These are phyloP conservation scores for Fundulus diaphanus DNA, from an alignment of 2,797 vertebrate species.

Conservation along the genomic window DNA sequence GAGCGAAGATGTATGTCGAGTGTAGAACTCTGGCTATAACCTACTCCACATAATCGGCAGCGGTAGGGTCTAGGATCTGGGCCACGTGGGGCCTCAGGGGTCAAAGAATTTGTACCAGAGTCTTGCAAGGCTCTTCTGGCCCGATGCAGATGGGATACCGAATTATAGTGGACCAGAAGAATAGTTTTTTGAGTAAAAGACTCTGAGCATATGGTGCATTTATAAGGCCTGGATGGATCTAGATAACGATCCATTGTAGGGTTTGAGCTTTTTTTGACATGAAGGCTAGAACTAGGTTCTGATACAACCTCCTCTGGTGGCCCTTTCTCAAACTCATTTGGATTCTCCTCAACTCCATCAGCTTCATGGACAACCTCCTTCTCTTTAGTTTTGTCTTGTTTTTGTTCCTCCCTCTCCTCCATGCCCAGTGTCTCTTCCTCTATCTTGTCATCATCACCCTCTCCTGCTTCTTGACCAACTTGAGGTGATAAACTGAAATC, in stretches of 20 bases:
- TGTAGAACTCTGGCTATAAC: constrained; percentile 98
- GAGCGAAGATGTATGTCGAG: constrained; percentile 99
- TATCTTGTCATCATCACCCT: constrained; percentile 71
- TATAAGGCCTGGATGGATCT: constrained; percentile 96
- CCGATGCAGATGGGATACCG: constrained; percentile 97
- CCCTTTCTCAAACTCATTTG: constrained; percentile 87
- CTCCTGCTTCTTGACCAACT: constrained; percentile 74
- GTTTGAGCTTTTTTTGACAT: constrained; percentile 91
- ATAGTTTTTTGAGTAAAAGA: constrained; percentile 99
- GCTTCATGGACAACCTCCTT: constrained; percentile 70
- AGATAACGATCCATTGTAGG: constrained; percentile 98
- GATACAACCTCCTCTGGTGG: constrained; percentile 87
- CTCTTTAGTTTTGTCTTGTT: constrained; percentile 87
- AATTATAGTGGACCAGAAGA: constrained; percentile 98
- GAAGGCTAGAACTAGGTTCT: constrained; percentile 86
- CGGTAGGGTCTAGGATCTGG: constrained; percentile 97
- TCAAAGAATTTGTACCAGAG: constrained; percentile 82
- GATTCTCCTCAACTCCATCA: constrained; percentile 86
- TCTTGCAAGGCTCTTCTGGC: constrained; percentile 96
- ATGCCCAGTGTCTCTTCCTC: constrained; percentile 58
- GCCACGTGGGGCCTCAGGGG: constrained; percentile 88
- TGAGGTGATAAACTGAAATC: constrained; percentile 74
- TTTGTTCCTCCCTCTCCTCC: constrained; percentile 71
- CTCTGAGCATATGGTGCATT: constrained; percentile 98
- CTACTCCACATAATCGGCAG: constrained; percentile 94